These are phyloP conservation scores for Patella vulgata DNA, from an alignment of 1,140 invertebrate genomes.

Conservation along the genomic window DNA sequence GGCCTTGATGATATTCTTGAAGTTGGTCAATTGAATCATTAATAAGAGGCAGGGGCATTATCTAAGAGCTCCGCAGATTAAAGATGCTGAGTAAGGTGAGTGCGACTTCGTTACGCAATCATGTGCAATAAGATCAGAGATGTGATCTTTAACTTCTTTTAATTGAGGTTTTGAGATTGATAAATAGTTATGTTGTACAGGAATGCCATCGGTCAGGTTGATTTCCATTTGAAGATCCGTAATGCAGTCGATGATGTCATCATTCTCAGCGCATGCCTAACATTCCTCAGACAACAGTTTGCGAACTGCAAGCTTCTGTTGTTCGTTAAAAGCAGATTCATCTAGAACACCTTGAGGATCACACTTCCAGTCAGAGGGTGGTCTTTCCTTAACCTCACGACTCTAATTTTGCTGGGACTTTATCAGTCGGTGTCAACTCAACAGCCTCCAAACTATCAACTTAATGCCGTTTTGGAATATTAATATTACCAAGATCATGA, in stretches of 20 bases:
- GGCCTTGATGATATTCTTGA: conserved; percentile 20
- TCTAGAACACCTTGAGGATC: conserved; percentile 4
- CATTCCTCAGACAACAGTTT: conserved; percentile 15
- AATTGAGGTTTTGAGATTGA: conserved; percentile 15
- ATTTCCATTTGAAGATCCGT: conserved; percentile 23
- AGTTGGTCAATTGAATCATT: conserved; percentile 18
- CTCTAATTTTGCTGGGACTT: no score
- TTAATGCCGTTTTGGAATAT: no score
- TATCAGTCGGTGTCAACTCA: no score
- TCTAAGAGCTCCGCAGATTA: conserved; percentile 9
- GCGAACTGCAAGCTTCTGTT: conserved; percentile 6
- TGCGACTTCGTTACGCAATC: neutral
- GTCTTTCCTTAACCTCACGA: no score
- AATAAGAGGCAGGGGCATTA: conserved; percentile 22
- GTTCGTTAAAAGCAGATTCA: neutral
- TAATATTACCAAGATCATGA: no score
- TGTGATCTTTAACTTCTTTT: conserved; percentile 13
- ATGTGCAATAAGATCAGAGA: neutral
- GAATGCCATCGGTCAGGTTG: conserved; percentile 16
- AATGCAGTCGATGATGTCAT: conserved; percentile 19
- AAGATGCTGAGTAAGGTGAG: conserved; percentile 1
- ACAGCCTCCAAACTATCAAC: no score
- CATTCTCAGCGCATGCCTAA: conserved; percentile 17
- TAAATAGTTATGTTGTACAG: conserved; percentile 11
- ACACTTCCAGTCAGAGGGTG: no score